phyloP scores from a whole-genome alignment of 37 sponge, comb jelly and placozoan species.

The Oopsacas minuta region DNA sequence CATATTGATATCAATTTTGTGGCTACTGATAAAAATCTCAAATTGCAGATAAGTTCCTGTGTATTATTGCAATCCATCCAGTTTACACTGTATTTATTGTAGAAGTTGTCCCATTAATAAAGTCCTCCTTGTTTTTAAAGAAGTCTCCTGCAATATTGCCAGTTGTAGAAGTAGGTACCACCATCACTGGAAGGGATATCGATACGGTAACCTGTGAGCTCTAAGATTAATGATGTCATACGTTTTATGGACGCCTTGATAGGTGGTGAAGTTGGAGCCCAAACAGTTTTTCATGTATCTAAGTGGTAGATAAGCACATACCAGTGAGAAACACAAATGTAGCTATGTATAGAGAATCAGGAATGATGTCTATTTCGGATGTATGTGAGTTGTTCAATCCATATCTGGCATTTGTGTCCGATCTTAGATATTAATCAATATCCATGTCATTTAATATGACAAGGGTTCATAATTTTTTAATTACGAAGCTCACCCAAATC shows the following conservation, averaged over 20 bases:
- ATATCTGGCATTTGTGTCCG: not conserved
- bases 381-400: not conserved
- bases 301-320: not conserved
- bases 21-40: not conserved
- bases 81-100: not conserved
- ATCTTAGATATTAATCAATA: not conserved
- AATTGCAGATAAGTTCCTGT: not conserved
- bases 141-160: not conserved
- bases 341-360: not conserved
- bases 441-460: not conserved
- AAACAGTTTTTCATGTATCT: not conserved
- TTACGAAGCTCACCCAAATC: too few relatives aligned
- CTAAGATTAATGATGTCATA: not conserved
- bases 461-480: too few relatives aligned
- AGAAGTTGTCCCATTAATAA: not conserved
- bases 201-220: not conserved
- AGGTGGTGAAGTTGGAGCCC: not conserved
- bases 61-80: not conserved
- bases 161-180: not conserved
- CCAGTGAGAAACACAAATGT: not conserved
- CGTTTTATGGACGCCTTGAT: not conserved
- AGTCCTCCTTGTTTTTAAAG: not conserved
- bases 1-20: not conserved
- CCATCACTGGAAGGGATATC: not conserved
- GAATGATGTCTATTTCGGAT: not conserved